These are phyloP conservation scores for Girardia tigrina DNA, from an alignment of 2,888 invertebrate genomes.

Conservation along the genomic window DNA sequence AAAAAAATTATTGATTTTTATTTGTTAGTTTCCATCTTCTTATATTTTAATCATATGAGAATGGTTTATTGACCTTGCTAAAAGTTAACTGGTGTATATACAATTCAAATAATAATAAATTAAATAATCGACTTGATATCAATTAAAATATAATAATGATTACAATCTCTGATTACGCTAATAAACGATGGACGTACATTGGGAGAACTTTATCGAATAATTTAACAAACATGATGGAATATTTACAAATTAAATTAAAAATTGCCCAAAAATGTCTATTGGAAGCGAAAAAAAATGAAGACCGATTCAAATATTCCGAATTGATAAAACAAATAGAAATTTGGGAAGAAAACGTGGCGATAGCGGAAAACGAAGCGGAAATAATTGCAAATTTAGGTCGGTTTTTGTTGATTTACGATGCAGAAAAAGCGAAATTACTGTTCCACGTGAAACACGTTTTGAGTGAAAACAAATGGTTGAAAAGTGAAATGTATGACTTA, in stretches of 20 bases:
- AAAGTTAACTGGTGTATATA: no score
- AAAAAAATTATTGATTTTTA: no score
- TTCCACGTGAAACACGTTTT: constrained; percentile 2
- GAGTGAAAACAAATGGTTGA: not conserved
- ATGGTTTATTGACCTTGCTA: no score
- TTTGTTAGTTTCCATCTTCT: no score
- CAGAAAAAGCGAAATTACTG: not conserved
- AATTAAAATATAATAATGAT: no score
- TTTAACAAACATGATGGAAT: not conserved
- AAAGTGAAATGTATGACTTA: constrained; percentile 17
- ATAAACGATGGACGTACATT: not conserved
- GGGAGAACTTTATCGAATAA: not conserved
- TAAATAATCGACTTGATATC: no score
- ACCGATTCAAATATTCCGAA: not conserved
- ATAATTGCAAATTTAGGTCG: not conserved
- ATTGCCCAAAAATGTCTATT: not conserved
- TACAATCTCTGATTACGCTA: not conserved
- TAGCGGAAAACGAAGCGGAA: not conserved
- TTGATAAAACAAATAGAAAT: not conserved
- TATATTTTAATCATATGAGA: no score
- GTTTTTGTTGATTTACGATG: not conserved
- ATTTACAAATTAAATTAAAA: not conserved
- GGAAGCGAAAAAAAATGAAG: not conserved
- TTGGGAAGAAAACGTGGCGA: not conserved
- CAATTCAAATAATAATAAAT: no score